Base-by-base conservation (phyloP, 1,140 invertebrate species). In the Tetramorium alpestre region DNA sequence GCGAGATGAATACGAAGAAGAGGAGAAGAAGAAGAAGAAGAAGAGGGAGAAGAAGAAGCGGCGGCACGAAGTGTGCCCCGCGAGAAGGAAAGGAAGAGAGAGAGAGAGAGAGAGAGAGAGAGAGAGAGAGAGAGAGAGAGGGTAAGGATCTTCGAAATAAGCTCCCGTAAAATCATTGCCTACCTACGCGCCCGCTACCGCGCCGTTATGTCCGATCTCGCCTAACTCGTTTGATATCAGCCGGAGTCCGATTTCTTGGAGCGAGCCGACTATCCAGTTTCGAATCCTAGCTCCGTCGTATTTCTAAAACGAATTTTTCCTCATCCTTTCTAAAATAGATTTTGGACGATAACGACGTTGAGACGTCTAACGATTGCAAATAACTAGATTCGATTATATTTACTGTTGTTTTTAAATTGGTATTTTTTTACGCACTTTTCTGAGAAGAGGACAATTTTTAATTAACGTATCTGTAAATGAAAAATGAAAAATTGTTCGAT, bases 121-220 rank as follows among this genome's bases (percentile, higher is more conserved):
- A 73, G 69, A 65, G 72, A 28, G 2, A 88, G 58, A 84, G 22
- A 62, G 18, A 54, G 49, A 69, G n/a, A 64, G 47, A 67, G n/a
- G 38, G 22, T 18, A 58, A 62, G 75, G 44, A 88, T 88, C 75
- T 28, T 90, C 77, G 89, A 90, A 92, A 92, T 92, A 92, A 92
- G 86, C 84, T 88, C 75, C 86, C 84, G 91, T 86, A 88, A 90
- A 92, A 92, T 91, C 88, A 92, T 92, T 91, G 89, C 70, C 80
- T 84, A 84, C 75, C 89, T 91, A 90, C 81, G 72, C 85, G 64
- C 51, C 58, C 78, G 87, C 81, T 88, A 85, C 90, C 51, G 90
- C 77, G 58, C 65, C 64, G 11, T 80, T 72, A 76, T 69, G 60
- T 85, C 67, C 78, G 47, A 86, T 91, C 89, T 88, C 76, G 82